These are phyloP conservation scores for Lithophane ornitopus DNA, from an alignment of 2,888 invertebrate genomes.

Conservation along the genomic window DNA sequence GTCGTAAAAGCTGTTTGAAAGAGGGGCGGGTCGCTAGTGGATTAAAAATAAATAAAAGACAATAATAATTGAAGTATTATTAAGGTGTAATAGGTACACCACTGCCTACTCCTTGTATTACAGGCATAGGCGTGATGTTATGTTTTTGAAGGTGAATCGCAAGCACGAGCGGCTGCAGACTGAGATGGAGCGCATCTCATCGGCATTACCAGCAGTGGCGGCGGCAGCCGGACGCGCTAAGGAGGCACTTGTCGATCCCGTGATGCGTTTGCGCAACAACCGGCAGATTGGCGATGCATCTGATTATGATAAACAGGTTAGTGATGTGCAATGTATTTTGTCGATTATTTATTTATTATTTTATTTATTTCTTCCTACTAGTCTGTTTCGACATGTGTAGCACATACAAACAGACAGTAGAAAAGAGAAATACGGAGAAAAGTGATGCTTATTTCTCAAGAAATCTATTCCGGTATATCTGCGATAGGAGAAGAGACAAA, in stretches of 20 bases:
- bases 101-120: neutral
- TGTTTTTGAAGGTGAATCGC: conserved; percentile 76
- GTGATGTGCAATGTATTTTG: conserved; percentile 3
- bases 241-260: conserved; percentile 78
- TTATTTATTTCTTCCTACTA: neutral
- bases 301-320: conserved; percentile 85
- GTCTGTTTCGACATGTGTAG: neutral
- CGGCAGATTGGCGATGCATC: conserved; percentile 71
- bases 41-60: neutral
- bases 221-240: conserved; percentile 81
- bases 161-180: conserved; percentile 83
- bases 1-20: neutral
- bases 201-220: conserved; percentile 78
- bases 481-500: neutral
- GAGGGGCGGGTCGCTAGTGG: no score
- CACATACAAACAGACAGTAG: neutral
- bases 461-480: neutral
- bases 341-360: neutral
- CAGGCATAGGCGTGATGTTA: neutral
- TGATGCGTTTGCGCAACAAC: conserved; percentile 65
- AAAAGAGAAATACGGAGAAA: neutral
- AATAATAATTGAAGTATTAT: neutral
- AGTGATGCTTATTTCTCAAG: neutral
- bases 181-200: conserved; percentile 83
- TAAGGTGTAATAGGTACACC: neutral